Evolutionary conservation across 2,888 invertebrate species (phyloP).

Genomic region (Nemurella pictetii): DNA sequence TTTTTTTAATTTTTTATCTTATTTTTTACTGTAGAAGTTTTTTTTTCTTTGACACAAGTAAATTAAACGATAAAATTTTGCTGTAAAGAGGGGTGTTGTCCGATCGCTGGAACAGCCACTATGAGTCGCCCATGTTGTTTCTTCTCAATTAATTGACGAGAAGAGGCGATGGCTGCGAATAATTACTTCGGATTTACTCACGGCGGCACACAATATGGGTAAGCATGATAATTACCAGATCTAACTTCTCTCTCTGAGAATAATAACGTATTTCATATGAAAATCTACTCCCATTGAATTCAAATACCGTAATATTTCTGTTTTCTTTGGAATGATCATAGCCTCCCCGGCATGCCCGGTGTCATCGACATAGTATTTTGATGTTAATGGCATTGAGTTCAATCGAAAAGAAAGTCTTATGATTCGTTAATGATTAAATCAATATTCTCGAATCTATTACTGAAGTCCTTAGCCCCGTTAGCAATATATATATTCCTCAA

Average conservation of each 20-base stretch:
- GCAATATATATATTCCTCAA: no score
- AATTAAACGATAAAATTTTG: neutral
- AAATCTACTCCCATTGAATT: neutral
- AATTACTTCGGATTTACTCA: conserved; percentile 95
- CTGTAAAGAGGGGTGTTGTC: neutral
- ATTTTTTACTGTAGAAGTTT: no score
- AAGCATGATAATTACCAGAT: conserved; percentile 52
- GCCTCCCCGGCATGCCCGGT: conserved; percentile 30
- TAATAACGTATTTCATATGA: neutral
- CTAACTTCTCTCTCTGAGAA: neutral
- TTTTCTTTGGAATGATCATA: conserved; percentile 38
- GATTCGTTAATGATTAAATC: no score
- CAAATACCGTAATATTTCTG: conserved; percentile 38
- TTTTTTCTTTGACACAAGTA: neutral
- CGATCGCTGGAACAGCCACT: neutral
- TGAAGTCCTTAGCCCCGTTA: no score
- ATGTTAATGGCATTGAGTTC: neutral
- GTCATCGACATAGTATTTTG: neutral
- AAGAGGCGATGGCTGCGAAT: conserved; percentile 74
- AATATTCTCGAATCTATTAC: no score
- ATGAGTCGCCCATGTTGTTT: conserved; percentile 33
- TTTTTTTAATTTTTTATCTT: no score
- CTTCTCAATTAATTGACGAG: conserved; percentile 36
- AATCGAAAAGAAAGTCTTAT: no score
- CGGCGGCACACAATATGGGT: conserved; percentile 91